Base-by-base conservation (phyloP, 2,113 vertebrate genomes). In the Chloropsis hardwickii region DNA sequence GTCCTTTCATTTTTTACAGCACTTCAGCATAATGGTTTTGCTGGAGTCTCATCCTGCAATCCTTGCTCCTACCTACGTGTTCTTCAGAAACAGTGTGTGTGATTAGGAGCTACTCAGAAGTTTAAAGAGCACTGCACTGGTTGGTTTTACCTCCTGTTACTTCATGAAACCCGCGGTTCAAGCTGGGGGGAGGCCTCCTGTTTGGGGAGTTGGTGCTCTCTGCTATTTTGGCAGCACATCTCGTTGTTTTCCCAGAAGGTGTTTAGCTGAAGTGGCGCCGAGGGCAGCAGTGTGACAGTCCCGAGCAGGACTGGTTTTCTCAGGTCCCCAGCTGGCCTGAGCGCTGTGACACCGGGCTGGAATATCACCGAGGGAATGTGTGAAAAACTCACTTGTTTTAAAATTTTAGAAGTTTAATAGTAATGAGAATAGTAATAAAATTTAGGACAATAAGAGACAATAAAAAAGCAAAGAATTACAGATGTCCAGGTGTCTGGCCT, bases 171-270 rank as follows among this genome's bases (percentile, higher is more conserved):
- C 81, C 10, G 17, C 1, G 0, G 62, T n/a, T 69, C 76, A 14
- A 50, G 18, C 51, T 25, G 17, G 12, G 50, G 74, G 25, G 81
- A 91, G 27, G 76, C 31, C 86, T 70, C 66, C 58, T 91, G 92
- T 71, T 88, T 67, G 82, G 92, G 96, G 88, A 96, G 92, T 78
- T 67, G 93, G 56, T 86, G 29, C 92, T 39, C 60, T 35, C 88
- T 84, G 93, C 76, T 96, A 57, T 96, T 97, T 97, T 97, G 96
- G 93, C 95, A 96, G 94, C 96, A 93, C 3, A 39, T 9, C 64
- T 58, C 28, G 54, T 92, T 95, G 94, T 96, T 94, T 94, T 83
- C 86, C 73, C 92, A 27, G 90, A 21, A n/a, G 2, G 93, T 94
- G 82, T 81, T 95, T 27, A 48, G 94, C 78, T 66, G 3, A 39